Percentiles rank a stretch among this genome's conserved stretches.
These are phyloP conservation scores for Agrypnus murinus DNA, from an alignment of 2,888 invertebrate species.

Conservation along the genomic window DNA sequence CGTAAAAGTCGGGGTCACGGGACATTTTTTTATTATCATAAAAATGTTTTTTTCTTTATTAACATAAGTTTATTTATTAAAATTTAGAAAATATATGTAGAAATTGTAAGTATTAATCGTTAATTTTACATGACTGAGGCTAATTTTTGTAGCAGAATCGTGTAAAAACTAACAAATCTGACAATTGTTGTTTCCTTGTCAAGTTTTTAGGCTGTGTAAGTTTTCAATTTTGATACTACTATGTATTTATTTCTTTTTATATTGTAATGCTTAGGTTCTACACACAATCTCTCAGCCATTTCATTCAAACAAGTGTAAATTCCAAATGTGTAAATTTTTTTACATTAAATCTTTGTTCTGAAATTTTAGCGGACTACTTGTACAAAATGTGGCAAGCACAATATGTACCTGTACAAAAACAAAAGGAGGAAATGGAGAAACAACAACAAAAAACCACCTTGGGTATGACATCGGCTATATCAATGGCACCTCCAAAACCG, in stretches of 20 bases:
- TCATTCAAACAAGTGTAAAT: not conserved
- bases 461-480: conserved; percentile 97
- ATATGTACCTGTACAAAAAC: conserved; percentile 70
- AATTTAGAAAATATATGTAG: conserved; percentile 33
- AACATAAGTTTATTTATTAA: conserved; percentile 34
- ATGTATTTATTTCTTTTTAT: not conserved
- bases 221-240: not conserved
- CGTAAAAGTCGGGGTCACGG: conserved; percentile 35
- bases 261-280: not conserved
- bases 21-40: conserved; percentile 26
- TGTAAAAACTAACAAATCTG: not conserved
- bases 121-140: not conserved
- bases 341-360: not conserved
- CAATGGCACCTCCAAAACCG: conserved; percentile 87
- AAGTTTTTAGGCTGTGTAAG: conserved; percentile 33
- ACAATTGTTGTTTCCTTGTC: conserved; percentile 32
- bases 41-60: conserved; percentile 33
- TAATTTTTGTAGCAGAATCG: not conserved
- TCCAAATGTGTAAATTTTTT: no score
- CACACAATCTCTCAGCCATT: conserved; percentile 3
- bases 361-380: not conserved
- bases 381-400: conserved; percentile 74
- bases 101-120: conserved; percentile 35
- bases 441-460: conserved; percentile 79
- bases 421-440: conserved; percentile 68